Evolutionary conservation across 2,888 invertebrate species (phyloP), one percentile per base, ranked within the genome.

Genomic region (Heliconius ethilla): DNA sequence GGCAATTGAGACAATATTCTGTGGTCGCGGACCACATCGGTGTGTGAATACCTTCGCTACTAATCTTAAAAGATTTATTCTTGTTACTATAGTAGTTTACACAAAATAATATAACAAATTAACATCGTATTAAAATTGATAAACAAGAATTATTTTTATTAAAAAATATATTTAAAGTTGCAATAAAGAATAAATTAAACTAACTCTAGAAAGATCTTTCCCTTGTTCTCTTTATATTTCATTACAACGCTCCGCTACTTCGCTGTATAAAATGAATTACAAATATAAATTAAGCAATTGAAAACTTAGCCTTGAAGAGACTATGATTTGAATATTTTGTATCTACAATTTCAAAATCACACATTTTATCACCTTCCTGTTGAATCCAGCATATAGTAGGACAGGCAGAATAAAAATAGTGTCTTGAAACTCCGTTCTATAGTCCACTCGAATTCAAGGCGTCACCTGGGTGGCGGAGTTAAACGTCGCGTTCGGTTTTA

Each of bases 281-380:
- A 73, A 73, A 73, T 73, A 73, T 40, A 73, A 63, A 72, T 62
- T 73, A 37, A 62, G 73, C 73, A 73, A 59, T 73, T 73, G 33
- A 63, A 73, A 62, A 73, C 37, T 63, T 63, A 63, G 73, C 25
- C 33, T 70, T 29, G 29, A 51, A 59, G 59, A 63, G 37, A 63
- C 11, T 40, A 7, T n/a, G 59, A 25, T 33, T 33, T 62, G 72
- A 33, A 59, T 25, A 62, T 62, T 73, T 59, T 37, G 40, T 37
- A 59, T 62, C 45, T 40, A 25, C 15, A 33, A 33, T 18, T 18
- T 67, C 37, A 37, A n/a, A 40, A 67, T 67, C 1, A 18, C 3
- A 1, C 6, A 2, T 59, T 66, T 66, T 22, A 33, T 25, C 25
- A 62, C 13, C 5, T 62, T 13, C 13, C 11, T 7, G 4, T 10